Evolutionary conservation across 2,797 vertebrate species (phyloP).

Genomic region (Chaetophractus vellerosus): DNA sequence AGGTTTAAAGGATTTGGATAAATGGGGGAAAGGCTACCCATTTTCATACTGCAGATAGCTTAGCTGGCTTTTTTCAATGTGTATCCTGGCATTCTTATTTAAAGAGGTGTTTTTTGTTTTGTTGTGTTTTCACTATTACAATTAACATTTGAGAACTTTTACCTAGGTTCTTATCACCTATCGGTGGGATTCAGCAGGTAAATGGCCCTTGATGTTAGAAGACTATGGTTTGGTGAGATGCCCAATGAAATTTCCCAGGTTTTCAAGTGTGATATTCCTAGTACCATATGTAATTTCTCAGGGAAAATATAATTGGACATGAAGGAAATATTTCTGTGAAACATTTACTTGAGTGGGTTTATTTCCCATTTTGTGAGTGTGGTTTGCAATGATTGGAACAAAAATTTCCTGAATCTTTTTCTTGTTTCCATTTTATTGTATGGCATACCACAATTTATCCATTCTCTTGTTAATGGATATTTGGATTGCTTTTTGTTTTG

Average conservation of each 20-base stretch:
- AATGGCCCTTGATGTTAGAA: slow-evolving; percentile 47
- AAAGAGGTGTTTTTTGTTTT: not conserved
- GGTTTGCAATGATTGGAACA: slow-evolving; percentile 22
- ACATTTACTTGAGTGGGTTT: slow-evolving; percentile 12
- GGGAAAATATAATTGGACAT: slow-evolving; percentile 30
- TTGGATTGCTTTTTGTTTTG: slow-evolving; percentile 49
- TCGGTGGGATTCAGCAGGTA: slow-evolving; percentile 27
- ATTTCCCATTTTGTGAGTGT: slow-evolving; percentile 58
- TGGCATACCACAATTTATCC: slow-evolving; percentile 50
- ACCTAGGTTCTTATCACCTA: slow-evolving; percentile 6
- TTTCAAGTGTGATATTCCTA: slow-evolving; percentile 43
- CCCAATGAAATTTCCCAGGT: slow-evolving; percentile 45
- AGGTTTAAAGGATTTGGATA: slow-evolving; percentile 6
- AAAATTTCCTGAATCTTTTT: slow-evolving; percentile 63
- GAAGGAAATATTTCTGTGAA: slow-evolving; percentile 59
- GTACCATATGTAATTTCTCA: slow-evolving; percentile 43
- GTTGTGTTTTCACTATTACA: no score
- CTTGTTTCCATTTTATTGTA: slow-evolving; percentile 62
- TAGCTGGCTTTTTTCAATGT: not conserved
- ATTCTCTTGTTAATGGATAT: slow-evolving; percentile 44
- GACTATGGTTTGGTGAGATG: slow-evolving; percentile 2
- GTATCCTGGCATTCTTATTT: not conserved
- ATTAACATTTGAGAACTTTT: slow-evolving; percentile 47
- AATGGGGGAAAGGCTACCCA: not conserved
- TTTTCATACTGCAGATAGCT: slow-evolving; percentile 30